Conservation (phyloP, 2,797 vertebrate species). For the Mormyrops boulengeri region DNA sequence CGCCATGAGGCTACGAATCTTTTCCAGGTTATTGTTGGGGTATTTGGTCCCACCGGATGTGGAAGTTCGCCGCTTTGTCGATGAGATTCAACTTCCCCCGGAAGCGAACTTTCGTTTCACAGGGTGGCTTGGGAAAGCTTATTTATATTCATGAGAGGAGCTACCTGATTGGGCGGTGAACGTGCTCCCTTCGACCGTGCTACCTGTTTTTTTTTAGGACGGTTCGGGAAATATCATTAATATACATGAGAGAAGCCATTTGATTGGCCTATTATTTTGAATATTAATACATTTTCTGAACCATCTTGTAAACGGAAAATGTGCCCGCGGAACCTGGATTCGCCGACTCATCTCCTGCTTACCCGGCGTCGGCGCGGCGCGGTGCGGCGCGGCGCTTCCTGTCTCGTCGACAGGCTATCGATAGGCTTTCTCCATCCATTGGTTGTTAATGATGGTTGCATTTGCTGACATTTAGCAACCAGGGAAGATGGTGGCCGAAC, state of each 20-base stretch:
- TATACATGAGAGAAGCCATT: no score
- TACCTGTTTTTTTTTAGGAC: not conserved
- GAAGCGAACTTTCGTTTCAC: constrained; percentile 47
- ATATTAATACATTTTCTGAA: no score
- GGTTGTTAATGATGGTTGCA: not conserved
- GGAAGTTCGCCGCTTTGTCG: constrained; percentile 76
- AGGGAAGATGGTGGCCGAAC: not conserved
- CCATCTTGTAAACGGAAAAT: no score
- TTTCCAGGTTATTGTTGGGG: constrained; percentile 71
- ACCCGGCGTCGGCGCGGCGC: constrained; percentile 52
- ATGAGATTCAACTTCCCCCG: constrained; percentile 81
- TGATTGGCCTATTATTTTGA: no score
- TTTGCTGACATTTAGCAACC: not conserved
- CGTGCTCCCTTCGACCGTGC: not conserved
- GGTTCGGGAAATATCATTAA: no score
- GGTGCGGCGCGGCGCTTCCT: constrained; percentile 62
- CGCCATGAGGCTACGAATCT: constrained; percentile 52
- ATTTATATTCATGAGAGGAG: not conserved
- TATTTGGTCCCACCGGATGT: constrained; percentile 73
- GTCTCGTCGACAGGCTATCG: constrained; percentile 44
- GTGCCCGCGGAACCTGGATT: constrained; percentile 40
- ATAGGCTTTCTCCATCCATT: not conserved
- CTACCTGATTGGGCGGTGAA: not conserved
- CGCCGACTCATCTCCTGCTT: constrained; percentile 74
- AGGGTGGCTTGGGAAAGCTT: not conserved